These are phyloP conservation scores for Gandaritis pyraliata DNA, from an alignment of 2,888 invertebrate genomes.

Conservation along the genomic window DNA sequence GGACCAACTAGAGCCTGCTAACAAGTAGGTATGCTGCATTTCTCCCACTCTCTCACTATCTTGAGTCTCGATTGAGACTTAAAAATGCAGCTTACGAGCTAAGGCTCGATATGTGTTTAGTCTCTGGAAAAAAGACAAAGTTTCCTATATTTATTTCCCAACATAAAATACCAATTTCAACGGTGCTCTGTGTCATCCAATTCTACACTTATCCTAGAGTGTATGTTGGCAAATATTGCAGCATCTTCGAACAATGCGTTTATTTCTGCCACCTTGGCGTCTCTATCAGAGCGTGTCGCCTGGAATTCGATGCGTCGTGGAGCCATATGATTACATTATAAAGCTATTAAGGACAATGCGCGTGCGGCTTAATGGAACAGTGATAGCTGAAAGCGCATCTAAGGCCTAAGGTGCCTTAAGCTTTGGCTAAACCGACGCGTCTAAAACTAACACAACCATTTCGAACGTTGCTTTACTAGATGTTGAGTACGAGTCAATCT, in stretches of 20 bases:
- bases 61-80: no score
- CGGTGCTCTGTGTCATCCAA: neutral
- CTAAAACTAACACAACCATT: neutral
- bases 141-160: neutral
- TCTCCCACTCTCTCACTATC: no score
- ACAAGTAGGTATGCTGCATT: no score
- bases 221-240: conserved; percentile 13
- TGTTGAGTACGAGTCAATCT: neutral
- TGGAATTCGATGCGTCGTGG: conserved; percentile 21
- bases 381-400: conserved; percentile 71
- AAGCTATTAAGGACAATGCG: conserved; percentile 54
- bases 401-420: conserved; percentile 3
- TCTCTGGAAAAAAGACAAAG: no score
- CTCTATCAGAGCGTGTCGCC: conserved; percentile 31
- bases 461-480: neutral
- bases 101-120: no score
- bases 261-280: conserved; percentile 17
- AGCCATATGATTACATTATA: conserved; percentile 33
- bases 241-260: conserved; percentile 19
- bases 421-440: neutral
- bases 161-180: neutral
- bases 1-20: neutral
- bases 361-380: conserved; percentile 49
- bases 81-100: no score
- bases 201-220: neutral